Percentiles rank a stretch among this genome's conserved stretches.
Conservation (phyloP, 2,888 invertebrate species). For the Pyralis farinalis region DNA sequence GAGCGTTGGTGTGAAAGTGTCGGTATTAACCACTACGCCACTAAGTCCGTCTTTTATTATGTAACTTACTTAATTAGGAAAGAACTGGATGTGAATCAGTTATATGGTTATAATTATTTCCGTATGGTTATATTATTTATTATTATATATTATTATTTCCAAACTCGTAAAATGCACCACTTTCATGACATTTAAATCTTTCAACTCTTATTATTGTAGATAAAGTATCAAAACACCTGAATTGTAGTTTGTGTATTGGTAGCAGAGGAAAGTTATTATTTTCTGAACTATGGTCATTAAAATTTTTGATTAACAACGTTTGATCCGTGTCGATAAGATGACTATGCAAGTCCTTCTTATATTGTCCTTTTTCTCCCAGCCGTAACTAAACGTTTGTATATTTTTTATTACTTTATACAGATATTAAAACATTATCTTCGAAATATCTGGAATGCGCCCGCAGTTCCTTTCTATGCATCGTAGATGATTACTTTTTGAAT, state of each 20-base stretch:
- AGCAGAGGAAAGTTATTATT: conserved; percentile 75
- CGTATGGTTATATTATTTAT: no score
- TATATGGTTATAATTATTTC: no score
- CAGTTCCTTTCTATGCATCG: conserved; percentile 30
- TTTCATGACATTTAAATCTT: no score
- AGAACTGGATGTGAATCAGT: no score
- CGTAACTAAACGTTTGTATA: conserved; percentile 71
- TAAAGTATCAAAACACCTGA: conserved; percentile 47
- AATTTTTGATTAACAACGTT: conserved; percentile 80
- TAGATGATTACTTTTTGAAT: conserved; percentile 20
- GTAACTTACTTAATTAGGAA: no score
- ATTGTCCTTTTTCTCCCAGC: conserved; percentile 66
- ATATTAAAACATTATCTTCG: conserved; percentile 64
- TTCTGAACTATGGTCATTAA: conserved; percentile 80
- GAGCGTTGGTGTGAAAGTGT: no score
- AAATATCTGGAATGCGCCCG: conserved; percentile 50
- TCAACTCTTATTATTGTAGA: no score
- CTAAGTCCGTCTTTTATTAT: no score
- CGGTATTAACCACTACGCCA: no score
- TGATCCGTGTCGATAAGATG: conserved; percentile 77
- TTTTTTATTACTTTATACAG: conserved; percentile 58
- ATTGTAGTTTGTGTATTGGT: conserved; percentile 36
- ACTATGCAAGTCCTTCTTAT: conserved; percentile 60
- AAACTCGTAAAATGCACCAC: no score
- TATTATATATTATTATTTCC: no score